Conservation (phyloP, 1,140 invertebrate genomes). For the Lordiphosa collinella region DNA sequence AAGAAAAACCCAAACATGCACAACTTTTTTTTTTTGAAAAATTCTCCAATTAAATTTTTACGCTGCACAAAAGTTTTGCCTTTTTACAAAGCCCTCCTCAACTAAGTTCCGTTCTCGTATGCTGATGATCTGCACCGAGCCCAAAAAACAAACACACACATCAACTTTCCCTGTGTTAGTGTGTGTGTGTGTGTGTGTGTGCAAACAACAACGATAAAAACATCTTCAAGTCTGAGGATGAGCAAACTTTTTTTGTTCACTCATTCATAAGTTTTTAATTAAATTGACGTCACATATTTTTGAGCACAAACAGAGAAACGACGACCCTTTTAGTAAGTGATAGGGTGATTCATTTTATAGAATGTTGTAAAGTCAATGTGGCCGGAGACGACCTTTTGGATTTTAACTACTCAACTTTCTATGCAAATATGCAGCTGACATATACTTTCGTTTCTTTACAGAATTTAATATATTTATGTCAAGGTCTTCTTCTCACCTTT, state of each 20-base stretch:
- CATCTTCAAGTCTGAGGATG: slow-evolving; percentile 73
- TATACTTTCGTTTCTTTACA: background rate
- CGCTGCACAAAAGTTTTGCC: slow-evolving; percentile 65
- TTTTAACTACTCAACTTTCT: background rate
- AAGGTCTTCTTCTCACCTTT: too few relatives aligned
- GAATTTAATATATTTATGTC: background rate
- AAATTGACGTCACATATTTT: slow-evolving; percentile 74
- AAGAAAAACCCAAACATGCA: background rate
- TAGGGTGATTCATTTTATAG: background rate
- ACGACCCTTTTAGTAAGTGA: background rate
- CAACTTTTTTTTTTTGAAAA: slow-evolving; percentile 38
- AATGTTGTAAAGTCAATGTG: background rate
- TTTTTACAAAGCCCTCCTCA: slow-evolving; percentile 13
- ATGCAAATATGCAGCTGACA: background rate
- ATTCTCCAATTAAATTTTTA: slow-evolving; percentile 77
- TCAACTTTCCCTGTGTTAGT: slow-evolving; percentile 33
- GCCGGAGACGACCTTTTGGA: background rate
- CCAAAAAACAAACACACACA: slow-evolving; percentile 27
- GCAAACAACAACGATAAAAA: slow-evolving; percentile 74
- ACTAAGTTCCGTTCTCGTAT: slow-evolving; percentile 39
- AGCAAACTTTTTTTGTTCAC: slow-evolving; percentile 74
- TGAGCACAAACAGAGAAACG: slow-evolving; percentile 30
- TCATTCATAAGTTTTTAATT: slow-evolving; percentile 78
- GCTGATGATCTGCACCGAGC: slow-evolving; percentile 57
- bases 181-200: slow-evolving; percentile 27